phyloP scores from a whole-genome alignment of 2,113 vertebrate genomes.

The Boulengeromyrus knoepffleri region DNA sequence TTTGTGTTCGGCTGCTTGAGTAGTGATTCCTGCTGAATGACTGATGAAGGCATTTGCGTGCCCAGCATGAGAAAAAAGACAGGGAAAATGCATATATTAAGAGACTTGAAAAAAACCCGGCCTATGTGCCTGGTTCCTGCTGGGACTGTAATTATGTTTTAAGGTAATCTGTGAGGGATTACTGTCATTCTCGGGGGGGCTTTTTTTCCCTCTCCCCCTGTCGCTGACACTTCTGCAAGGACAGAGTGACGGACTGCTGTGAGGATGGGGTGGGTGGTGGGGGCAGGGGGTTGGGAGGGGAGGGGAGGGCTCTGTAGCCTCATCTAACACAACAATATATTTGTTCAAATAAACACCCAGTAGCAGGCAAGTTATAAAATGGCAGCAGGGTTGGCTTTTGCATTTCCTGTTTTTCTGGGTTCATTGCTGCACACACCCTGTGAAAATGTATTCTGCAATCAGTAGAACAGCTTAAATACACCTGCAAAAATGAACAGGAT shows the following conservation, averaged over 20 bases:
- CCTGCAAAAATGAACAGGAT: background rate
- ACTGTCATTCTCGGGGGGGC: background rate
- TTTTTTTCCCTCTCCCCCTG: background rate
- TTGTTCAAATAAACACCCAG: background rate
- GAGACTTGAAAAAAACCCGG: background rate
- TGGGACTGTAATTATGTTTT: constrained; percentile 18
- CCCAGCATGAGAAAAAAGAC: background rate
- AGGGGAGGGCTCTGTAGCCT: background rate
- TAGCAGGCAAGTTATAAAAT: background rate
- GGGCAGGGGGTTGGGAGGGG: background rate
- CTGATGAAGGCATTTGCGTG: background rate
- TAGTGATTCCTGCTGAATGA: background rate
- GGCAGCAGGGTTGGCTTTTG: background rate
- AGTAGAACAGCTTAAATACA: background rate
- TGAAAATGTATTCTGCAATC: background rate
- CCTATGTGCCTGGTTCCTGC: background rate
- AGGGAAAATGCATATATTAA: background rate
- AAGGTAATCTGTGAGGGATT: background rate
- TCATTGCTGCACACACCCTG: background rate
- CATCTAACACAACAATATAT: background rate
- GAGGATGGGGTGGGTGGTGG: background rate
- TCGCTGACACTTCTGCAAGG: background rate
- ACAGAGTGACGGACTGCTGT: background rate
- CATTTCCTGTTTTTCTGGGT: background rate
- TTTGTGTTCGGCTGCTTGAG: background rate